These are phyloP conservation scores for Trachelus troglodyta DNA, from an alignment of 2,888 invertebrate species.

Conservation along the genomic window DNA sequence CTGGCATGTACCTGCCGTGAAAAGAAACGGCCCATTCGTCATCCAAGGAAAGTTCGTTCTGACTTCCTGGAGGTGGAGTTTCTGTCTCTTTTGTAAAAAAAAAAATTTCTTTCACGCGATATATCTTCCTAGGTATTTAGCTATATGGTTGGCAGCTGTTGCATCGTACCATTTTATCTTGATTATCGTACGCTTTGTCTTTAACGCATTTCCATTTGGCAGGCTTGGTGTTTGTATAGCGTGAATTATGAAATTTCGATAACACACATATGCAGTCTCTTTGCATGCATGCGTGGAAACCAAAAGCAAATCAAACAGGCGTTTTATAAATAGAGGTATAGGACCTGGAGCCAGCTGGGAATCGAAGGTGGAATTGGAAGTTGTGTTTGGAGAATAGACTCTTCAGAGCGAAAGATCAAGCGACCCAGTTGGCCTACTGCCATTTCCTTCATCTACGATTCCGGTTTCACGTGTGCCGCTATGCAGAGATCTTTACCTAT, in stretches of 20 bases:
- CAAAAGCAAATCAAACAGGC: slow-evolving; percentile 16
- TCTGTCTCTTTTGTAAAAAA: not conserved
- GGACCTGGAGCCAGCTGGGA: not conserved
- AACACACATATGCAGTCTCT: not conserved
- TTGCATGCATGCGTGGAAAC: not conserved
- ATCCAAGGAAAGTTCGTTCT: not conserved
- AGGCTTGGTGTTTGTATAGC: not conserved
- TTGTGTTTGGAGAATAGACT: slow-evolving; percentile 35
- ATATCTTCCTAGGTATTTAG: not conserved
- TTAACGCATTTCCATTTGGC: not conserved
- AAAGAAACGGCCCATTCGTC: not conserved
- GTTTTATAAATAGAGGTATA: slow-evolving; percentile 21
- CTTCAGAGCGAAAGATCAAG: slow-evolving; percentile 41
- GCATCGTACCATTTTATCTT: not conserved
- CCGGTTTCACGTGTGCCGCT: slow-evolving; percentile 10
- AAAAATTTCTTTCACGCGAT: not conserved
- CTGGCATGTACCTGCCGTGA: not conserved
- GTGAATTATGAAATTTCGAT: not conserved
- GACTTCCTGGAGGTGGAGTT: not conserved
- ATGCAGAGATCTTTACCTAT: not conserved
- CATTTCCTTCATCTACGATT: slow-evolving; percentile 37
- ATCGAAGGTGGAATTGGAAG: slow-evolving; percentile 7
- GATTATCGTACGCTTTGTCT: not conserved
- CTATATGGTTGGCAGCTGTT: not conserved
- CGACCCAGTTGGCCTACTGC: slow-evolving; percentile 48